A percentile compares a stretch with the other conserved stretches of the same genome.
These are phyloP conservation scores for Orbicella faveolata DNA, from an alignment of 64 coral and sea anemone genomes.

Conservation along the genomic window DNA sequence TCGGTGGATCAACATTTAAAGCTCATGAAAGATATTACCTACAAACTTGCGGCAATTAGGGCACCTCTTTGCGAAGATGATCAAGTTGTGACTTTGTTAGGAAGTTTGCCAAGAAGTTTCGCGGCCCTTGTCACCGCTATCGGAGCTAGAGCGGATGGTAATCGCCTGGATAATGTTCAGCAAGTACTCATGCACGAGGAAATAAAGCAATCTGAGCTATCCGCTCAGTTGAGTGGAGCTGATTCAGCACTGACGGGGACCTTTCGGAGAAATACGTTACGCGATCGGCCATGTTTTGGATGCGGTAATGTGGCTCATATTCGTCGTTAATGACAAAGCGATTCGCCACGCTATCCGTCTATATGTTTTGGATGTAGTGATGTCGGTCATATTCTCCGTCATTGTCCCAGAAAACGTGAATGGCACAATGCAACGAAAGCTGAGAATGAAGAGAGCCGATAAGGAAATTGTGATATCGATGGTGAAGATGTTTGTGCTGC, in stretches of 20 bases:
- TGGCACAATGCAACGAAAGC: background rate
- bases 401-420: conserved; percentile 16
- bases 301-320: too few relatives aligned
- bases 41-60: conserved; percentile 55
- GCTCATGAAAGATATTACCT: background rate
- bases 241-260: too few relatives aligned
- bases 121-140: conserved; percentile 39
- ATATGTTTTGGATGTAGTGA: background rate
- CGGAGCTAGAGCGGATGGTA: background rate
- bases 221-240: too few relatives aligned
- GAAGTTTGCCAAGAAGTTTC: conserved; percentile 42
- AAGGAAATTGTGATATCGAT: background rate
- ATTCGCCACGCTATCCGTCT: too few relatives aligned
- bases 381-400: background rate
- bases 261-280: too few relatives aligned
- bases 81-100: conserved; percentile 40
- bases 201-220: too few relatives aligned
- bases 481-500: too few relatives aligned
- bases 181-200: too few relatives aligned
- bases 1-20: conserved; percentile 44
- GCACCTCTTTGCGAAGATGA: conserved; percentile 37
- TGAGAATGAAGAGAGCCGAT: background rate
- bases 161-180: background rate
- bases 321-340: too few relatives aligned
- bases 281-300: background rate